Evolutionary conservation across 35 echinoderm and acorn worm genomes (phyloP).

Genomic region (Apostichopus parvimensis): DNA sequence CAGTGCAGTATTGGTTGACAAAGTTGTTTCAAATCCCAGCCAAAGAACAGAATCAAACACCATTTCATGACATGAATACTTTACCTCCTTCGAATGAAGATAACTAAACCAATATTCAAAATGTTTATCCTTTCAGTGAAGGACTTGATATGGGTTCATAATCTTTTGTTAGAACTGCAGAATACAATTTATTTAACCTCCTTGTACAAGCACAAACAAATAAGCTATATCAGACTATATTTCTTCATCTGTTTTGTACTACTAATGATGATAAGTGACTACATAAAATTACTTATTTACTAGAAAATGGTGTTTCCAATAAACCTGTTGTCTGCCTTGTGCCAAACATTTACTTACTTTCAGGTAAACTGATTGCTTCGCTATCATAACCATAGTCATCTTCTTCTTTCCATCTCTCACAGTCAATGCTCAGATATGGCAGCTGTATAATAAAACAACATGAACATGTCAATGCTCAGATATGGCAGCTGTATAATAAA

Average conservation of each 20-base stretch:
- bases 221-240: too few species aligned
- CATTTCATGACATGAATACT: too few species aligned
- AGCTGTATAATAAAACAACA: neutral
- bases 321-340: too few species aligned
- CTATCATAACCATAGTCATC: slow-evolving; percentile 16
- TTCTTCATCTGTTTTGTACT: too few species aligned
- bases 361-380: neutral
- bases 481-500: too few species aligned
- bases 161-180: neutral
- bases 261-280: too few species aligned
- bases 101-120: neutral
- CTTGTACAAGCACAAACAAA: neutral
- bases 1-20: too few species aligned
- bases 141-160: neutral
- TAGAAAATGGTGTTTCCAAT: too few species aligned
- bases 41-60: too few species aligned
- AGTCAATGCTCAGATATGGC: slow-evolving; percentile 26
- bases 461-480: neutral
- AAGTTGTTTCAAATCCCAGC: too few species aligned
- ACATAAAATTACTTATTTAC: too few species aligned
- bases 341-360: neutral
- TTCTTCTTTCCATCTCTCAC: slow-evolving; percentile 33
- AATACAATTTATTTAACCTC: neutral
- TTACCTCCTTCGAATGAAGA: too few species aligned
- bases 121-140: neutral